Evolutionary conservation across 2,888 invertebrate genomes (phyloP).

Genomic region (Horisme vitalbata): DNA sequence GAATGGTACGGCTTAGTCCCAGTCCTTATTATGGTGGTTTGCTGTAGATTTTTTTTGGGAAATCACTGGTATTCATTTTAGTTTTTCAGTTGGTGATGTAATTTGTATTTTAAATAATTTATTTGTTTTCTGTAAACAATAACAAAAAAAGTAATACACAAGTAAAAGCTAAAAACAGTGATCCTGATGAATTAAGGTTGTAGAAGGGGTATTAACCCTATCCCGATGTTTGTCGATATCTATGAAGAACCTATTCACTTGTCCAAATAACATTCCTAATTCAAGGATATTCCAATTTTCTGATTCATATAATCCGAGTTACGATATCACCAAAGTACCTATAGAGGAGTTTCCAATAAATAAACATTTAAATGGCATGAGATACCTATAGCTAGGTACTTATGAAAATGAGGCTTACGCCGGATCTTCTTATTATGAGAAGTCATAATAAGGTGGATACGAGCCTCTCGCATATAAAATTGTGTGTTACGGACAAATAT

Average conservation of each 20-base stretch:
- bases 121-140: too few species aligned
- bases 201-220: not conserved
- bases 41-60: too few species aligned
- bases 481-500: not conserved
- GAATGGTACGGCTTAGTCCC: not conserved
- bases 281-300: not conserved
- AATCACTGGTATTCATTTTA: too few species aligned
- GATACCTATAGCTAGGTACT: not conserved
- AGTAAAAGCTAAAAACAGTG: not conserved
- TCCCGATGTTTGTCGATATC: not conserved
- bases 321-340: not conserved
- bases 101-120: too few species aligned
- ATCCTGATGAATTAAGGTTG: not conserved
- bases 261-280: not conserved
- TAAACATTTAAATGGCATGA: not conserved
- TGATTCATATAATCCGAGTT: not conserved
- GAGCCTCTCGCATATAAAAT: not conserved
- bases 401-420: not conserved
- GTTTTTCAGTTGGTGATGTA: too few species aligned
- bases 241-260: not conserved
- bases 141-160: too few species aligned
- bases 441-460: not conserved
- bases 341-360: not conserved
- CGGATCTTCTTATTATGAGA: not conserved
- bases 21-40: not conserved